A percentile compares a stretch with the other conserved stretches of the same genome.
These are phyloP conservation scores for Mystacides longicornis DNA, from an alignment of 2,888 invertebrate species.

Conservation along the genomic window DNA sequence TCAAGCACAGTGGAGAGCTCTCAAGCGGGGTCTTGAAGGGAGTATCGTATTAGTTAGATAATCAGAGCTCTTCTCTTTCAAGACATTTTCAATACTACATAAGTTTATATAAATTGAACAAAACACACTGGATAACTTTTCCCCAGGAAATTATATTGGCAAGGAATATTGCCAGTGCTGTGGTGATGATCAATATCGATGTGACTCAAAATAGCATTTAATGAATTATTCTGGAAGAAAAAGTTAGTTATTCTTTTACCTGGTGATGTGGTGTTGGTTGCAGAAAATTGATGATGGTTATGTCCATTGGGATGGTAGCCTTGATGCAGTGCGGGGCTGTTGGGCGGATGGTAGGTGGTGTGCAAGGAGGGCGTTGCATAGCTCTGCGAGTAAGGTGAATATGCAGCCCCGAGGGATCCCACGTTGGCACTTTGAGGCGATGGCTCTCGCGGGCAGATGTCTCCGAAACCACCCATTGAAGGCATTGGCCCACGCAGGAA, in stretches of 20 bases:
- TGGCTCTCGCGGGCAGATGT: constrained; percentile 33
- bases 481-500: constrained; percentile 30
- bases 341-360: constrained; percentile 49
- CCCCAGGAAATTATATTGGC: too few species aligned
- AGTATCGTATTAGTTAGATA: too few species aligned
- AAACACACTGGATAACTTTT: too few species aligned
- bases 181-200: too few species aligned
- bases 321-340: constrained; percentile 50
- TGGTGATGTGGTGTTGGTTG: constrained; percentile 46
- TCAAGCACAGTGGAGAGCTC: too few species aligned
- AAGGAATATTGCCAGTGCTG: too few species aligned
- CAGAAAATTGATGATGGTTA: constrained; percentile 41
- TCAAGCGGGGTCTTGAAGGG: too few species aligned
- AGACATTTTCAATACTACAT: too few species aligned
- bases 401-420: constrained; percentile 7
- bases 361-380: constrained; percentile 46
- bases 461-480: constrained; percentile 28
- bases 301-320: constrained; percentile 55
- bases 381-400: constrained; percentile 35
- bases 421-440: constrained; percentile 35
- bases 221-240: constrained; percentile 37
- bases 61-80: too few species aligned
- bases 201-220: too few species aligned
- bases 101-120: too few species aligned
- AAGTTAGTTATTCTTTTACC: constrained; percentile 13